Base-by-base conservation (phyloP, 2,888 invertebrate genomes). In the Embidobia sp. region DNA sequence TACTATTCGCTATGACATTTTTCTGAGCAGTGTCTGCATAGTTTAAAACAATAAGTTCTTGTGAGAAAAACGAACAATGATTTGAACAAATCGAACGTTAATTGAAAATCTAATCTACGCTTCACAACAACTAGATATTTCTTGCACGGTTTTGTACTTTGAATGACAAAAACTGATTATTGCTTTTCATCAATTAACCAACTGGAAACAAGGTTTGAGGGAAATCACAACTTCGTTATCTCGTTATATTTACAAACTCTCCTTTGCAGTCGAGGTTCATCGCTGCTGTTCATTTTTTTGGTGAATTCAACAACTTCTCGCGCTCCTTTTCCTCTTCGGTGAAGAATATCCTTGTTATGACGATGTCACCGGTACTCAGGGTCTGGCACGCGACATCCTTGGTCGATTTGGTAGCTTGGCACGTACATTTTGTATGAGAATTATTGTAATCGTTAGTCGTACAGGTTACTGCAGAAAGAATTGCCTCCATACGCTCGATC, bases 341-440 rank as follows among this genome's bases (percentile, higher is more conserved):
- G 82, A 91, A 91, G 85, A 91, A 93, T 85, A 97, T 95, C 90
- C 95, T 94, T 40, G 96, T 97, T 84, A 97, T 96, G 59, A 97
- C 97, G 85, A 97, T 95, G 88, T 97, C 97, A 49, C 97, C 97
- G 11, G 97, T 97, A 87, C 96, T 96, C 44, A 96, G 91, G 1
- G 97, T 97, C 90, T 97, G 97, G 69, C 95, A 94, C 26, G 93
- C 94, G 72, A 93, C 92, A 82, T 93, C 93, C 78, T 86, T 88
- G 88, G 90, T 90, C 87, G 90, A 69, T 84, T 87, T 82, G 88
- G 69, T 84, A 78, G 85, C 86, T 76, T 74, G 82, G 70, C 88
- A 88, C 49, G 66, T 86, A 88, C 92, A 92, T 82, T 91, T 91
- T 80, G 90, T 90, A 64, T 88, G 89, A 76, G 91, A 91, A 90